Percentiles rank a stretch among this genome's conserved stretches.
These are phyloP conservation scores for Enteromius thamalakanensis DNA, from an alignment of 2,797 vertebrate genomes.

Conservation along the genomic window DNA sequence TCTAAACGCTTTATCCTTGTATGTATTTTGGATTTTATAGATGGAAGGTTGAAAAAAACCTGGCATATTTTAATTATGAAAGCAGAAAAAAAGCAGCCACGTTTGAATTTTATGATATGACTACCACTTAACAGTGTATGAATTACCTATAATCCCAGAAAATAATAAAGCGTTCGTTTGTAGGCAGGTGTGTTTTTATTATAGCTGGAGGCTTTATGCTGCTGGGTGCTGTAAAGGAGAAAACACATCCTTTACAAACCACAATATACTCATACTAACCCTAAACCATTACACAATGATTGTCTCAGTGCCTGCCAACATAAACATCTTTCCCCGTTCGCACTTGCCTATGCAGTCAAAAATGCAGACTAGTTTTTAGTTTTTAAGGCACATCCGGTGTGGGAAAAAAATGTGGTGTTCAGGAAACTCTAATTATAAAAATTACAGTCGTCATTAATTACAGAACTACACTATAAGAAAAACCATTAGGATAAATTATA, in stretches of 20 bases:
- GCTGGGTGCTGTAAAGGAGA: background rate
- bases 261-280: background rate
- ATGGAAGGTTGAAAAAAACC: background rate
- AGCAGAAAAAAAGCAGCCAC: background rate
- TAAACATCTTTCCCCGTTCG: background rate
- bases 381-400: background rate
- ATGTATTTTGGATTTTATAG: background rate
- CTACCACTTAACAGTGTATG: background rate
- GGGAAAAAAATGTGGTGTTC: background rate
- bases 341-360: background rate
- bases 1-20: background rate
- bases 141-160: background rate
- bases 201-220: slow-evolving; percentile 1
- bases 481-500: background rate
- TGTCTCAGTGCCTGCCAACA: background rate
- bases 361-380: background rate
- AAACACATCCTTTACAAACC: slow-evolving; percentile 19
- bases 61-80: background rate
- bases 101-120: background rate
- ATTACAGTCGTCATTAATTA: background rate
- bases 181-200: slow-evolving; percentile 15
- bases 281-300: slow-evolving; percentile 24
- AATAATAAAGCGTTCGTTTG: slow-evolving; percentile 3
- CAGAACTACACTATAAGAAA: background rate
- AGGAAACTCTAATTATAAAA: background rate